These are phyloP conservation scores for Mugil cephalus DNA, from an alignment of 2,113 vertebrate genomes.

Conservation along the genomic window DNA sequence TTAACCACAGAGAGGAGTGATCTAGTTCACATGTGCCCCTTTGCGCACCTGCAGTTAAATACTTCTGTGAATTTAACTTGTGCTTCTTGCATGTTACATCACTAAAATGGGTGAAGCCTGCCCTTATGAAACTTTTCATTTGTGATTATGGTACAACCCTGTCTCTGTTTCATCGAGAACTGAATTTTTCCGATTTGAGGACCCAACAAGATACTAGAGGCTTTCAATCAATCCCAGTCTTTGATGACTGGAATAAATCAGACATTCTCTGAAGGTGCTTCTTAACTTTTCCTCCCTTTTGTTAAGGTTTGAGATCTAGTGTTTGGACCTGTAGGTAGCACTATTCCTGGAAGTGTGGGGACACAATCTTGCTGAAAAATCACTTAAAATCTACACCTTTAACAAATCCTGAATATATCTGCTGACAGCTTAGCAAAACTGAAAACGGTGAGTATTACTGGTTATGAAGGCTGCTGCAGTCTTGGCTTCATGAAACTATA, in stretches of 20 bases:
- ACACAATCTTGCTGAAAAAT: slow-evolving; percentile 8
- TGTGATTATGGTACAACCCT: slow-evolving; percentile 35
- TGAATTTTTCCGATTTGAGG: slow-evolving; percentile 14
- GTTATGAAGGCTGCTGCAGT: not conserved
- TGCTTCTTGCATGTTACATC: slow-evolving; percentile 7
- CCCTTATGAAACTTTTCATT: slow-evolving; percentile 41
- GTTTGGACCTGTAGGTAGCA: slow-evolving; percentile 9
- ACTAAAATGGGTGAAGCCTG: slow-evolving; percentile 12
- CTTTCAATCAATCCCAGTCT: slow-evolving; percentile 31
- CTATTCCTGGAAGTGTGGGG: not conserved
- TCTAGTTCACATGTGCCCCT: slow-evolving; percentile 13
- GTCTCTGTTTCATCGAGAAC: slow-evolving; percentile 39
- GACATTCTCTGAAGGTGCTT: slow-evolving; percentile 46
- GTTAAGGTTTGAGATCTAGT: slow-evolving; percentile 12
- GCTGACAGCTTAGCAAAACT: slow-evolving; percentile 9
- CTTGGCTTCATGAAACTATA: not conserved
- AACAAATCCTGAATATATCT: slow-evolving; percentile 13
- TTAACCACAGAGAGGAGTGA: not conserved
- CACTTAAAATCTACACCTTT: not conserved
- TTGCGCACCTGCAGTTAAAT: not conserved
- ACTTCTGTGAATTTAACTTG: slow-evolving; percentile 16
- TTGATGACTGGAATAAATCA: slow-evolving; percentile 40
- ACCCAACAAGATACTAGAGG: slow-evolving; percentile 27
- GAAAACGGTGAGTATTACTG: not conserved
- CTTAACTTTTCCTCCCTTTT: slow-evolving; percentile 30